Evolutionary conservation across 1,140 invertebrate genomes (phyloP).

Genomic region (Saccostrea cuccullata): DNA sequence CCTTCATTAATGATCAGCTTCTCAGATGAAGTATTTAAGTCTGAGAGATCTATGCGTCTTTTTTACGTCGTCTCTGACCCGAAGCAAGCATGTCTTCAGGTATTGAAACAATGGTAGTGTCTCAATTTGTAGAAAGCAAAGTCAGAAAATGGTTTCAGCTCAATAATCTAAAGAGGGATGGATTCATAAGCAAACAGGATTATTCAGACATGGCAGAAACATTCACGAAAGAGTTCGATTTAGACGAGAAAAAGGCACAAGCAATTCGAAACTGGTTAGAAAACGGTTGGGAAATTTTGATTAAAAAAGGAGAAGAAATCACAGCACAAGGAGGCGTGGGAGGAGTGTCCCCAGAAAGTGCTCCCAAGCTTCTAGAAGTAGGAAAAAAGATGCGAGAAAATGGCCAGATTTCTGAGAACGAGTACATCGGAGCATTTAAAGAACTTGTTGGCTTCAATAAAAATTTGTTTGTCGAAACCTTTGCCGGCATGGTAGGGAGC

Average conservation of each 20-base stretch:
- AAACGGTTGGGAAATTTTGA: conserved; percentile 53
- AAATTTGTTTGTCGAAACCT: conserved; percentile 31
- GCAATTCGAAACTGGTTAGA: conserved; percentile 42
- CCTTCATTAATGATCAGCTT: neutral
- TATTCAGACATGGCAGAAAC: conserved; percentile 44
- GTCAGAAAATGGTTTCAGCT: conserved; percentile 54
- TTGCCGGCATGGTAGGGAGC: conserved; percentile 44
- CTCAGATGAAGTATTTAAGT: neutral
- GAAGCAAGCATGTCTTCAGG: neutral
- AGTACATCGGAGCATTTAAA: conserved; percentile 46
- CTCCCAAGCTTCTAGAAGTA: conserved; percentile 41
- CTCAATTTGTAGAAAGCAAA: conserved; percentile 47
- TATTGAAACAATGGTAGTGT: conserved; percentile 29
- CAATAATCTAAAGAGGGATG: conserved; percentile 49
- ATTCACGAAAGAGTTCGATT: conserved; percentile 46
- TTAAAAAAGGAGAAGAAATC: conserved; percentile 45
- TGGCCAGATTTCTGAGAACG: conserved; percentile 43
- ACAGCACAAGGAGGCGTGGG: conserved; percentile 21
- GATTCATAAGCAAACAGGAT: conserved; percentile 44
- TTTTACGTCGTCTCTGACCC: neutral
- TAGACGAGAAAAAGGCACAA: conserved; percentile 24
- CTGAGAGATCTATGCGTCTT: neutral
- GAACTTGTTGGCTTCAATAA: conserved; percentile 51
- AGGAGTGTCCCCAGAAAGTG: conserved; percentile 27
- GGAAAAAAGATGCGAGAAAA: conserved; percentile 28